A percentile compares a stretch with the other conserved stretches of the same genome.
Evolutionary conservation across 2,888 invertebrate species (phyloP).

Genomic region (Spodoptera littoralis): DNA sequence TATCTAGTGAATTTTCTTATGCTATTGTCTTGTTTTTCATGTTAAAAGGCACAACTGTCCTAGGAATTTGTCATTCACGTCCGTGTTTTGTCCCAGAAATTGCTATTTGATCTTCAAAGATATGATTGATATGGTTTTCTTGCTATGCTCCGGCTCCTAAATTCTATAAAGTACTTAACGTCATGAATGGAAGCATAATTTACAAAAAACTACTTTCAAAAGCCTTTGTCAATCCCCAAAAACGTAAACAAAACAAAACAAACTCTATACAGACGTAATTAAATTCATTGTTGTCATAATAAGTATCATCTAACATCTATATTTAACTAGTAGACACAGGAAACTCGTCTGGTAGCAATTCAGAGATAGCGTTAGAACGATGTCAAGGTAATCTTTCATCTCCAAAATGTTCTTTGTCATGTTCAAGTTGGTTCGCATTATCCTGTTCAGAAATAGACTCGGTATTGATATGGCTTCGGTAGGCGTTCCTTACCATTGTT

Average conservation of each 20-base stretch:
- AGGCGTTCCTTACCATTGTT: conserved; percentile 37
- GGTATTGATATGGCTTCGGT: conserved; percentile 34
- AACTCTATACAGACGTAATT: conserved; percentile 4
- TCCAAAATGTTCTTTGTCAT: conserved; percentile 40
- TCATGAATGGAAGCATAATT: too few relatives aligned
- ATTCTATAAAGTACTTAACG: too few relatives aligned
- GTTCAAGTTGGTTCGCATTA: conserved; percentile 25
- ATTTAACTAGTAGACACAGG: conserved; percentile 27
- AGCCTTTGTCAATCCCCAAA: neutral
- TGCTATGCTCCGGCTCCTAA: too few relatives aligned
- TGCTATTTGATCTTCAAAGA: too few relatives aligned
- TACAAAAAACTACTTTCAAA: neutral
- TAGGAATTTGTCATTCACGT: too few relatives aligned
- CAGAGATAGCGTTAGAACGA: conserved; percentile 18
- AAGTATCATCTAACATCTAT: conserved; percentile 10
- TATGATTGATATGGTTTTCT: too few relatives aligned
- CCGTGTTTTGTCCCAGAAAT: too few relatives aligned
- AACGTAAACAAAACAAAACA: neutral
- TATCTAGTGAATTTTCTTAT: neutral
- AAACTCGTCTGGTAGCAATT: conserved; percentile 28
- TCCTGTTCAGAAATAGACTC: conserved; percentile 43
- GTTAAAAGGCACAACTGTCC: too few relatives aligned
- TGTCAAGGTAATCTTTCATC: conserved; percentile 38
- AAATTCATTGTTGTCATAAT: neutral
- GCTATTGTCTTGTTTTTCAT: too few relatives aligned